Evolutionary conservation across 2,888 invertebrate species (phyloP), one percentile per base, ranked within the genome.

Genomic region (Ormia ochracea): DNA sequence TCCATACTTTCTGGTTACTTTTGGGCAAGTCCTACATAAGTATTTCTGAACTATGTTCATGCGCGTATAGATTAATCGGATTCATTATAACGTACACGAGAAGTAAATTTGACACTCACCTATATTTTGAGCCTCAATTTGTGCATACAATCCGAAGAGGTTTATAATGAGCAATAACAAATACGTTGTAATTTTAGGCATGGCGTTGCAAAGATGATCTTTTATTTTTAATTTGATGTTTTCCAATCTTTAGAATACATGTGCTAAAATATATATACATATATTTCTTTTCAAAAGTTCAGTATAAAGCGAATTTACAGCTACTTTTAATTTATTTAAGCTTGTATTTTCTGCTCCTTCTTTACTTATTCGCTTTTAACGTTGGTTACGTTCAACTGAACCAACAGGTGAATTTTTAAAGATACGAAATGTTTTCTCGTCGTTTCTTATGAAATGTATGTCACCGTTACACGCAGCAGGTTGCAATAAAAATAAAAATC

Each of bases 91-190:
- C n/a, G n/a, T n/a, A n/a, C n/a, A n/a, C n/a, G n/a, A n/a, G n/a
- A n/a, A n/a, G 45, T 43, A 19, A 26, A 58, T 63, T 48, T 85
- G 87, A 86, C 86, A 87, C 87, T 88, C 86, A 87, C 88, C 88
- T 87, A 88, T 87, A 87, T 88, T 88, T 85, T 88, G 88, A 83
- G 88, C 88, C 86, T 86, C 86, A 81, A 84, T 81, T 81, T 83
- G 82, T 80, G 83, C 82, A 72, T 82, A 84, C 82, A 84, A 84
- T 33, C 84, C 84, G 70, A 83, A 83, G 14, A 83, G 82, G 73
- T 84, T 83, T 56, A 85, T 83, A 82, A 84, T 82, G 81, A 84
- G 81, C 78, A 83, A 75, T 75, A 82, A 73, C 83, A 83, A 73
- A 82, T 79, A 78, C 73, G 84, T 82, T 36, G 81, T 74, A 63